Conservation (phyloP, 2,888 invertebrate species). For the Caenorhabditis imperialis region DNA sequence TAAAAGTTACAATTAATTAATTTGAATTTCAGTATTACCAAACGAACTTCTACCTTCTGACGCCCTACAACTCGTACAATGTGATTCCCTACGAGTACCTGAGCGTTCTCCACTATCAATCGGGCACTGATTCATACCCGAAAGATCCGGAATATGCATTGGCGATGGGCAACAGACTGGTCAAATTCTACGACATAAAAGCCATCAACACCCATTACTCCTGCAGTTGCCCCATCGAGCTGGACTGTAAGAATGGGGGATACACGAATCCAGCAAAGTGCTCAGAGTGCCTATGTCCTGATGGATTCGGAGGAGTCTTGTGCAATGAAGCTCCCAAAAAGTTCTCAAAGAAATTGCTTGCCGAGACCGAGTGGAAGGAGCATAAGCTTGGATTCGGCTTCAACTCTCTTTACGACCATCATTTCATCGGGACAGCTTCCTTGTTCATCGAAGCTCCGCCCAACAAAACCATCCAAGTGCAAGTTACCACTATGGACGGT, state of each 20-base stretch:
- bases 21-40: neutral
- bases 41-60: neutral
- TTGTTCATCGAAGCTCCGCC: conserved; percentile 13
- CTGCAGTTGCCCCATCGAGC: neutral
- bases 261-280: neutral
- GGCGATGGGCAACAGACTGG: neutral
- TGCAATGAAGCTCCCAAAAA: neutral
- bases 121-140: neutral
- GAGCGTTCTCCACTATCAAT: neutral
- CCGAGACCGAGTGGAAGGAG: neutral
- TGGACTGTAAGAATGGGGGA: neutral
- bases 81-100: neutral
- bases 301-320: neutral
- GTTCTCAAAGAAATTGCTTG: neutral
- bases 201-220: neutral
- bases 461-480: conserved; percentile 20
- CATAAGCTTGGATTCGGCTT: neutral
- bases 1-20: neutral
- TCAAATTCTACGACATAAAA: neutral
- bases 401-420: neutral
- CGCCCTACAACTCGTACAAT: neutral
- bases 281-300: neutral
- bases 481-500: neutral
- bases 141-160: neutral
- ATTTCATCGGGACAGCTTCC: neutral